Base-by-base conservation (phyloP, 2,797 vertebrate genomes). In the Xenops minutus region DNA sequence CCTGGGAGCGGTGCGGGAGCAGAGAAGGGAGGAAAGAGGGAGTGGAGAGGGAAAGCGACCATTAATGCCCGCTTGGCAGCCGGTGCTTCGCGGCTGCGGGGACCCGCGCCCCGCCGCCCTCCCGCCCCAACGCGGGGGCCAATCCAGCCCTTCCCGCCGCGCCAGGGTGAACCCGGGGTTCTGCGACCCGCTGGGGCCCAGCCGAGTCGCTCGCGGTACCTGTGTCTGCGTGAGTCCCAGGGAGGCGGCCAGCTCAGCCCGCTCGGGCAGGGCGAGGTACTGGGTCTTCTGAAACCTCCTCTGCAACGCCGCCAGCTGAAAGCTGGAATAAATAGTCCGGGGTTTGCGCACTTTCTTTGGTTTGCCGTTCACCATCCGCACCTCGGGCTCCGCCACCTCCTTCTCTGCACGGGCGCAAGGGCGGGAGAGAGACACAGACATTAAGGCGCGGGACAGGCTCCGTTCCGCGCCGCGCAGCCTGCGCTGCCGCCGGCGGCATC, bases 271-370 rank as follows among this genome's bases (percentile, higher is more conserved):
- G 80, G 99, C 99, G 93, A 99, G 98, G 97, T 99, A 99, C 97
- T 99, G 99, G 48, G 99, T 99, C 98, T 99, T 99, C 98, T 99
- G 99, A 92, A 99, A 99, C 85, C 99, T 98, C 97, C 99, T 98
- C 98, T 99, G 99, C 93, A 99, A 98, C 24, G 99, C 99, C 37
- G 99, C 99, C 97, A 99, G 99, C 98, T 99, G 99, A 97, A 99
- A 99, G 97, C 99, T 99, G 97, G 99, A 99, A 97, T 99, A 99
- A 98, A 99, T 99, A 41, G 99, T 99, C 92, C 99, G 98, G 63
- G 99, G 99, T 96, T 99, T 99, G 82, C 99, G 98, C 95, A 99
- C 99, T 98, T 99, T 99, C 98, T 99, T 99, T 97, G 99, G 99
- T 97, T 99, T 99, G 83, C 99, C 99, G 87, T 99, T 99, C 93